Evolutionary conservation across 2,888 invertebrate species (phyloP), one percentile per base, ranked within the genome.

Genomic region (Trichopoda pennipes): DNA sequence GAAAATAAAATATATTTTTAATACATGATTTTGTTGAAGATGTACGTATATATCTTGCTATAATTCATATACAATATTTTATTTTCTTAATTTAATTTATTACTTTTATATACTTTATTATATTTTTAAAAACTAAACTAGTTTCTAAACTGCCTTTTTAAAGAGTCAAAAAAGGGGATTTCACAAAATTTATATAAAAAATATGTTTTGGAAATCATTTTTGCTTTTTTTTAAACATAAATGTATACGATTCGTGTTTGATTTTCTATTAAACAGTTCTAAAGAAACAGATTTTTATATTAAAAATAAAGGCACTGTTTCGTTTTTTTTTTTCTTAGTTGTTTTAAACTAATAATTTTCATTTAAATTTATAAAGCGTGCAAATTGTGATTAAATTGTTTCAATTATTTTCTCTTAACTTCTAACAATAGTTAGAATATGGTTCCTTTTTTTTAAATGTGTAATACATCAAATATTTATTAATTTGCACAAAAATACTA

Each of bases 221-320:
- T 56, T 56, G 14, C 44, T 56, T 68, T 10, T 68, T 66, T 28
- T 21, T n/a, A n/a, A 60, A 44, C 55, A 53, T 69, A 32, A 60
- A 60, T 69, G 38, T 70, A 63, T 55, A 70, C 35, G 53, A 70
- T 76, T 51, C 28, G 38, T 21, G n/a, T 74, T 32, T 28, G 21
- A 74, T 60, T n/a, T 64, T 72, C 16, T 47, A 69, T 51, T 64
- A 73, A 72, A 74, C 47, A 72, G 21, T 74, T 74, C 14, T 61
- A 69, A 3, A 72, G 82, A 82, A 82, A 82, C 82, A 82, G 82
- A 78, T 47, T 77, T 81, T 81, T 81, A 55, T 64, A 78, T 51
- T 66, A 47, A 53, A 79, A 82, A 82, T 72, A 82, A 79, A 82
- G 82, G 82, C 82, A 82, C 82, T 79, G 82, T 82, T 82, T 82